These are phyloP conservation scores for Cyclargus thomasi DNA, from an alignment of 1,140 invertebrate species.

Conservation along the genomic window DNA sequence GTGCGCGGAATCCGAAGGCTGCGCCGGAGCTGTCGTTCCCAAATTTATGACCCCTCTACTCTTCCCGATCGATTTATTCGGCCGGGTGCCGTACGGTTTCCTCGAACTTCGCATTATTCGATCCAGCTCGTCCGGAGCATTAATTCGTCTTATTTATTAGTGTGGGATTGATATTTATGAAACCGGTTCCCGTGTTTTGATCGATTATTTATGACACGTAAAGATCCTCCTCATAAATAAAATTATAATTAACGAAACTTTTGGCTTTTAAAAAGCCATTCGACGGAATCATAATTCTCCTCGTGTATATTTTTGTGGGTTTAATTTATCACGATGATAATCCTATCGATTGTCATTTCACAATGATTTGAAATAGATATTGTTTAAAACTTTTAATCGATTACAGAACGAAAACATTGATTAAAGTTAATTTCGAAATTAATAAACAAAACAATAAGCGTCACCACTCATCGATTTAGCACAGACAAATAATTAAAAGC, in stretches of 20 bases:
- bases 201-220: conserved; percentile 7
- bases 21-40: conserved; percentile 34
- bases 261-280: neutral
- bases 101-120: conserved; percentile 11
- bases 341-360: too few relatives aligned
- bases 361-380: neutral
- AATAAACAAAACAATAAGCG: neutral
- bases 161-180: conserved; percentile 7
- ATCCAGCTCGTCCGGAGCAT: neutral
- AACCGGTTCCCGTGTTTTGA: conserved; percentile 2
- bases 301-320: too few relatives aligned
- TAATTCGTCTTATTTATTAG: conserved; percentile 9
- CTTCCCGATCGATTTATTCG: neutral
- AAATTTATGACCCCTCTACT: conserved; percentile 45
- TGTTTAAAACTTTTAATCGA: too few relatives aligned
- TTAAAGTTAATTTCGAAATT: neutral
- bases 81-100: conserved; percentile 14
- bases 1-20: conserved; percentile 59
- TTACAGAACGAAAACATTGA: neutral
- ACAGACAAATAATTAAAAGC: conserved; percentile 9
- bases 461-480: neutral
- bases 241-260: neutral
- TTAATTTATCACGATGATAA: too few relatives aligned
- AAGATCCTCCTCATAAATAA: neutral
- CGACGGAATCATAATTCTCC: neutral